Percentiles rank a stretch among this genome's conserved stretches.
Evolutionary conservation across 2,113 vertebrate species (phyloP).

Genomic region (Dunckerocampus dactyliophorus): DNA sequence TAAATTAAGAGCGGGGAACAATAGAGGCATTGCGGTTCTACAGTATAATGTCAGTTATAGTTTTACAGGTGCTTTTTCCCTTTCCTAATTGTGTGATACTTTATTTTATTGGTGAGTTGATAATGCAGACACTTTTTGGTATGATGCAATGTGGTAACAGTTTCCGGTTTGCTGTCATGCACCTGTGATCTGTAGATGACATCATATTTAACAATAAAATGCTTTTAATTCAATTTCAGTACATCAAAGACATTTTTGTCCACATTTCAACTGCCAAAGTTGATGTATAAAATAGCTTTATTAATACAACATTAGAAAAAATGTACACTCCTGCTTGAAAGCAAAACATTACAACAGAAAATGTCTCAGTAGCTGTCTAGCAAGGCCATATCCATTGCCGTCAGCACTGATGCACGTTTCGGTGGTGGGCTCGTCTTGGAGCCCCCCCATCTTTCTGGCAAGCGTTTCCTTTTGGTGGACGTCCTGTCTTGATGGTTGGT

Average conservation of each 20-base stretch:
- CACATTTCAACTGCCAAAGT: background rate
- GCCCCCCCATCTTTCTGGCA: conserved; percentile 51
- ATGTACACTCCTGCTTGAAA: background rate
- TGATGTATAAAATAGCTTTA: conserved; percentile 34
- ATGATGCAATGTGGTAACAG: conserved; percentile 23
- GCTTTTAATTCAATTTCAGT: background rate
- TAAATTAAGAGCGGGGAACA: conserved; percentile 34
- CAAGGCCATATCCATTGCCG: conserved; percentile 82
- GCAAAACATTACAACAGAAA: background rate
- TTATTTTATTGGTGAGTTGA: conserved; percentile 49
- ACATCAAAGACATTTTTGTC: background rate
- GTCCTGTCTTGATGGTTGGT: conserved; percentile 17
- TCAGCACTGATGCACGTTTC: conserved; percentile 77
- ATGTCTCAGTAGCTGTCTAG: conserved; percentile 83
- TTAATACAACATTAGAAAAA: conserved; percentile 25
- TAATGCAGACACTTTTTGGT: conserved; percentile 25
- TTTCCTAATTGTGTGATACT: conserved; percentile 30
- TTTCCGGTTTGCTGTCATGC: conserved; percentile 4
- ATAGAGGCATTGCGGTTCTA: conserved; percentile 50
- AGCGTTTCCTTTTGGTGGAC: conserved; percentile 75
- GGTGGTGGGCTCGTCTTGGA: conserved; percentile 45
- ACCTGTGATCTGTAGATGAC: conserved; percentile 22
- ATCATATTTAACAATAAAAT: conserved; percentile 43
- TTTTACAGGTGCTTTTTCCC: conserved; percentile 16
- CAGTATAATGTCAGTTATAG: too few species aligned